A percentile compares a stretch with the other conserved stretches of the same genome.
Evolutionary conservation across 2,797 vertebrate species (phyloP).

Genomic region (Manis javanica): DNA sequence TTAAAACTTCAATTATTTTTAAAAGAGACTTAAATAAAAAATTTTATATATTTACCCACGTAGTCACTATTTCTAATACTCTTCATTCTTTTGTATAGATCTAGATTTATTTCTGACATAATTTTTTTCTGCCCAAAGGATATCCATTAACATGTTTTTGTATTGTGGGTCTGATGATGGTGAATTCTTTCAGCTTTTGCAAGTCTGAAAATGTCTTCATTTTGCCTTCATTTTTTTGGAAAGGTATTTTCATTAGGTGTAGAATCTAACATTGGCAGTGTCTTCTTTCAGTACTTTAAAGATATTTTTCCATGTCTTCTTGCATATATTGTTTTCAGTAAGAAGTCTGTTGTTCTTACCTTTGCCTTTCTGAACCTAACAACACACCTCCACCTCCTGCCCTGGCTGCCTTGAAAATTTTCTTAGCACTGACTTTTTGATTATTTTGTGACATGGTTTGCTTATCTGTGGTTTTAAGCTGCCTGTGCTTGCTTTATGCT

Average conservation of each 20-base stretch:
- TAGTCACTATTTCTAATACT: too few species aligned
- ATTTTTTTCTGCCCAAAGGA: background rate
- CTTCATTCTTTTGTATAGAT: too few species aligned
- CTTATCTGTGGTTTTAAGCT: background rate
- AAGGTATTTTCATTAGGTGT: background rate
- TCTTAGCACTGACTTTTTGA: background rate
- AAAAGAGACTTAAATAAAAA: too few species aligned
- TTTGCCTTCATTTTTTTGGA: background rate
- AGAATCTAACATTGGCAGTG: background rate
- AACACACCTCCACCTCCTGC: too few species aligned
- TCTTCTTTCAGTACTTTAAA: background rate
- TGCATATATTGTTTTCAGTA: background rate
- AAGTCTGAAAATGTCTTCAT: background rate
- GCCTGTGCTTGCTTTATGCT: background rate
- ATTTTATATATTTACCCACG: too few species aligned
- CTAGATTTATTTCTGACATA: background rate
- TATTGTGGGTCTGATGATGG: background rate
- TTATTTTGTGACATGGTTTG: background rate
- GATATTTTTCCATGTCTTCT: background rate
- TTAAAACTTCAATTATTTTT: too few species aligned
- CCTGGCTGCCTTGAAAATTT: background rate
- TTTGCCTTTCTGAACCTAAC: background rate
- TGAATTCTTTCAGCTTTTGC: background rate
- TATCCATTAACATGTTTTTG: background rate
- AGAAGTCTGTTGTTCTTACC: background rate